Conservation (phyloP, 2,113 vertebrate genomes). For the Diphyllodes magnificus region DNA sequence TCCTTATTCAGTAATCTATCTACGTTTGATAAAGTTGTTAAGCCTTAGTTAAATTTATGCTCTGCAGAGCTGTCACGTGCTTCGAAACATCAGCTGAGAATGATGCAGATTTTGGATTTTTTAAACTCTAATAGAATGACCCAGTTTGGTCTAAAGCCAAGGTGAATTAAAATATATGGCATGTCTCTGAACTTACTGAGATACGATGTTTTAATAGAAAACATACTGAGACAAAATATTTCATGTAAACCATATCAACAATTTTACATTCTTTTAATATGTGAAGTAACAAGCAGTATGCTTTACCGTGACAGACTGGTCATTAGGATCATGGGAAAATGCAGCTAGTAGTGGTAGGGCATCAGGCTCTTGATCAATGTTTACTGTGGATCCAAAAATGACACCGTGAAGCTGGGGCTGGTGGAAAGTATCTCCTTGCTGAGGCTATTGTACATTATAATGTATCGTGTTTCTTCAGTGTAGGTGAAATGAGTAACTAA, state of each 20-base stretch:
- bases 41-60: not conserved
- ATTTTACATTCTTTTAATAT: not conserved
- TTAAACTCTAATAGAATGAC: not conserved
- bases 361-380: not conserved
- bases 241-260: not conserved
- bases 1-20: not conserved
- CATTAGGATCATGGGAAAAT: not conserved
- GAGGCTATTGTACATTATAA: not conserved
- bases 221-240: not conserved
- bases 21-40: not conserved
- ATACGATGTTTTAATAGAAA: not conserved
- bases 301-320: not conserved
- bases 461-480: not conserved
- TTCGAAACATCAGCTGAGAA: not conserved
- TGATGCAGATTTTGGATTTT: not conserved
- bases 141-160: not conserved
- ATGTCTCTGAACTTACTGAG: not conserved
- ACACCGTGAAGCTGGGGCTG: not conserved
- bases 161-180: not conserved
- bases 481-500: not conserved
- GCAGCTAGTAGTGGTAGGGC: not conserved
- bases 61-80: not conserved
- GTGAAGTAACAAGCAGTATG: not conserved
- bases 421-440: not conserved
- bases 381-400: not conserved